Evolutionary conservation across 2,797 vertebrate species (phyloP).

Genomic region (Agapornis canus): DNA sequence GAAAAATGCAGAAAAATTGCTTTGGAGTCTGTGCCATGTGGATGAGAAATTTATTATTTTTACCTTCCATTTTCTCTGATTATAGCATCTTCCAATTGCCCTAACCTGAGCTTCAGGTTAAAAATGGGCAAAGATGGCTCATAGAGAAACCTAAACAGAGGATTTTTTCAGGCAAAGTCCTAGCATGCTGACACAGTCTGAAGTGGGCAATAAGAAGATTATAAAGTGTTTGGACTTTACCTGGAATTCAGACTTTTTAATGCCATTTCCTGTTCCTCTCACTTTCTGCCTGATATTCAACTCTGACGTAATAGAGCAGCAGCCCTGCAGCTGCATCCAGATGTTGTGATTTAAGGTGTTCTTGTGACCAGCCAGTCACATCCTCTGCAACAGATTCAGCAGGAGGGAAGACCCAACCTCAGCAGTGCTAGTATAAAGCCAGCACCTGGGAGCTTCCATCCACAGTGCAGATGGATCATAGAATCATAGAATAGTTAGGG

Average conservation of each 20-base stretch:
- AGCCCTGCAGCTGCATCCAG: background rate
- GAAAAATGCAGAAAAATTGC: background rate
- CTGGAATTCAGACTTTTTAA: background rate
- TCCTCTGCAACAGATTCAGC: background rate
- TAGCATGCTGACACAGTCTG: background rate
- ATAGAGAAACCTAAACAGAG: background rate
- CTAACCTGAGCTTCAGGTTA: background rate
- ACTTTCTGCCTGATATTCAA: background rate
- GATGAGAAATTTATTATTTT: background rate
- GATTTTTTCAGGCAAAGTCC: background rate
- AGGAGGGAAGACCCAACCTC: background rate
- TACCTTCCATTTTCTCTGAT: background rate
- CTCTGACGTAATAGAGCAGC: background rate
- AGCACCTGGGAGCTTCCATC: background rate
- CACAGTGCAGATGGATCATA: background rate
- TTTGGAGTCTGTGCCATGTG: background rate
- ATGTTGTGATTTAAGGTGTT: background rate
- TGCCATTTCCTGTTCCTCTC: background rate
- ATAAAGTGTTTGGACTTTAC: background rate
- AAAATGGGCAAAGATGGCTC: background rate
- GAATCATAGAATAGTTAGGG: background rate
- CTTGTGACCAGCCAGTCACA: background rate
- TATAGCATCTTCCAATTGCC: background rate
- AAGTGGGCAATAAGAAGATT: background rate
- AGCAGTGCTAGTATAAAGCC: background rate